phyloP scores from a whole-genome alignment of 2,797 vertebrate species.

The Pteropus rufus region DNA sequence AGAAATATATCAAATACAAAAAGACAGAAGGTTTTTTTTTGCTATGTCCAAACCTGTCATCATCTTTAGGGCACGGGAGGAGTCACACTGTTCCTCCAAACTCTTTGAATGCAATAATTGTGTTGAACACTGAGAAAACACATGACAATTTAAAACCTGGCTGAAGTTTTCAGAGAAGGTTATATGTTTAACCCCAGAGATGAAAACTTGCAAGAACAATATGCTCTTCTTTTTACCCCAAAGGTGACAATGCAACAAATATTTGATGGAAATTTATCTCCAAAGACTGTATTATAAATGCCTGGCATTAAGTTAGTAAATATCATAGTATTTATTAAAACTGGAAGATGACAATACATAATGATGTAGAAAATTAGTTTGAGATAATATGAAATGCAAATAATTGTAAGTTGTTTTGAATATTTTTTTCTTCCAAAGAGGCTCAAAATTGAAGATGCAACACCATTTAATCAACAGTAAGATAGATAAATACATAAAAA shows the following conservation, averaged over 20 bases:
- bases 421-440: neutral
- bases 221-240: constrained; percentile 53
- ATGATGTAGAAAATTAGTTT: neutral
- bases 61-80: constrained; percentile 35
- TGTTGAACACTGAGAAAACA: constrained; percentile 60
- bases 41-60: constrained; percentile 57
- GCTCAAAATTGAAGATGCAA: constrained; percentile 2
- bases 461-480: neutral
- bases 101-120: constrained; percentile 67
- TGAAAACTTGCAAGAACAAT: constrained; percentile 59
- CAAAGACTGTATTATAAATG: constrained; percentile 45
- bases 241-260: constrained; percentile 52
- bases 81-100: constrained; percentile 56
- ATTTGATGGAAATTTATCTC: neutral
- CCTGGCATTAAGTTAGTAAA: constrained; percentile 15
- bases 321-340: neutral
- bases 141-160: constrained; percentile 70
- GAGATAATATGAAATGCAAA: neutral
- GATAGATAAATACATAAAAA: neutral
- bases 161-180: constrained; percentile 61
- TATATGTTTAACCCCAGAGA: constrained; percentile 68
- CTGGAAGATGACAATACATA: neutral
- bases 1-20: neutral
- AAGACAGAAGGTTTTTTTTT: constrained; percentile 45
- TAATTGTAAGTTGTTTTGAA: neutral